Evolutionary conservation across 2,888 invertebrate genomes (phyloP).

Genomic region (Sericinus montela): DNA sequence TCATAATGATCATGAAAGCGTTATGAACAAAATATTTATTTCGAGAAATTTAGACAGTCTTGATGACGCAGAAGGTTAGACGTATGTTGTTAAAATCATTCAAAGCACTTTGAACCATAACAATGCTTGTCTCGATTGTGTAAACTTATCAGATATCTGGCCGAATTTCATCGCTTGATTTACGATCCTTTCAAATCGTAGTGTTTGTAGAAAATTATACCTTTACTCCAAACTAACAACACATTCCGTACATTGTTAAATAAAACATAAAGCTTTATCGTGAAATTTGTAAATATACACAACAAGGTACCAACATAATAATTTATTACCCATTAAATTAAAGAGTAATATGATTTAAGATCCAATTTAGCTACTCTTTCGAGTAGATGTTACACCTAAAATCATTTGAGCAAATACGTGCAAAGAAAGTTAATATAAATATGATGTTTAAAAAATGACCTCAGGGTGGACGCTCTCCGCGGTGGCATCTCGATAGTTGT

Average conservation of each 20-base stretch:
- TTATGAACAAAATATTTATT: slow-evolving; percentile 34
- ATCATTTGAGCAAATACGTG: slow-evolving; percentile 4
- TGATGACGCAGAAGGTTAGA: slow-evolving; percentile 40
- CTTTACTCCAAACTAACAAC: slow-evolving; percentile 15
- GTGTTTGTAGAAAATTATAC: slow-evolving; percentile 9
- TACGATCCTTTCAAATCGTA: slow-evolving; percentile 24
- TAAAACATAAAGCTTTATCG: slow-evolving; percentile 7
- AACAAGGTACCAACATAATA: slow-evolving; percentile 2
- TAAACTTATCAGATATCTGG: slow-evolving; percentile 25
- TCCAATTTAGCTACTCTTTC: slow-evolving; percentile 1
- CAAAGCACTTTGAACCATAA: slow-evolving; percentile 39
- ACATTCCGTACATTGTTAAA: slow-evolving; percentile 17
- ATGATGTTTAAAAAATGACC: slow-evolving; percentile 36
- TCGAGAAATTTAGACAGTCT: slow-evolving; percentile 25
- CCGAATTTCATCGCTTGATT: slow-evolving; percentile 29
- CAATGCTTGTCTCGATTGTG: slow-evolving; percentile 27
- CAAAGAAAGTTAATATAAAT: background rate
- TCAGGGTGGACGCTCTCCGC: slow-evolving; percentile 55
- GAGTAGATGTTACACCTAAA: background rate
- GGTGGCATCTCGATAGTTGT: slow-evolving; percentile 35
- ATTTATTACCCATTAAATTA: slow-evolving; percentile 6
- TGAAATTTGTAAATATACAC: slow-evolving; percentile 9
- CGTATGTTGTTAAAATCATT: slow-evolving; percentile 32
- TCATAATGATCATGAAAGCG: slow-evolving; percentile 23
- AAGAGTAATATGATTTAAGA: background rate